A percentile compares a stretch with the other conserved stretches of the same genome.
Evolutionary conservation across 1,140 invertebrate species (phyloP).

Genomic region (Drosophila nannoptera): DNA sequence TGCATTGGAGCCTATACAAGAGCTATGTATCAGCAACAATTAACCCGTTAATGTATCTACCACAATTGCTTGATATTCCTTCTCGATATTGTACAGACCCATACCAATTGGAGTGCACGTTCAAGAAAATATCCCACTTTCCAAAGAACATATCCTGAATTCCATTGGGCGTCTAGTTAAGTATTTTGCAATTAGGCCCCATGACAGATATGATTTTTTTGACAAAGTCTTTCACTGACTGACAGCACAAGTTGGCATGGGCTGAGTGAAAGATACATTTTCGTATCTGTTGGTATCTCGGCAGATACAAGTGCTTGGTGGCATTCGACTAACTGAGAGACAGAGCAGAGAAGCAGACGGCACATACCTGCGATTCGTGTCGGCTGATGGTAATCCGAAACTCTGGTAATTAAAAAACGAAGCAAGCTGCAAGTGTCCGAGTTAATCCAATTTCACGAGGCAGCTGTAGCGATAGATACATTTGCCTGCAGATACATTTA

Average conservation of each 20-base stretch:
- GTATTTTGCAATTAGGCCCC: neutral
- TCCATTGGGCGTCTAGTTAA: too few species aligned
- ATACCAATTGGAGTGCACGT: too few species aligned
- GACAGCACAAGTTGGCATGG: slow-evolving; percentile 14
- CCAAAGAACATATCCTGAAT: too few species aligned
- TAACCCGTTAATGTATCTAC: too few species aligned
- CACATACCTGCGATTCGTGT: slow-evolving; percentile 34
- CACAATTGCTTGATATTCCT: too few species aligned
- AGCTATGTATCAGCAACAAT: too few species aligned
- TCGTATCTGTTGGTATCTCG: slow-evolving; percentile 9
- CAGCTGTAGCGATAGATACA: slow-evolving; percentile 39
- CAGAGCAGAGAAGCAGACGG: neutral
- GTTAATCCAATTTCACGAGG: slow-evolving; percentile 72
- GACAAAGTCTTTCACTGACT: slow-evolving; percentile 13
- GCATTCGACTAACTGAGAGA: slow-evolving; percentile 1
- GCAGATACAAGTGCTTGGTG: slow-evolving; percentile 1
- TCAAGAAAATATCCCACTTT: too few species aligned
- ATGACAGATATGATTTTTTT: too few species aligned
- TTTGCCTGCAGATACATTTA: slow-evolving; percentile 48
- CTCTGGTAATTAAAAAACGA: slow-evolving; percentile 65
- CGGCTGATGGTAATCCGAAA: slow-evolving; percentile 56
- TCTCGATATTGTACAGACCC: too few species aligned
- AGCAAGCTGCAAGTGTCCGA: slow-evolving; percentile 64
- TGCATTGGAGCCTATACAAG: too few species aligned
- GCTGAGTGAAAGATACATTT: slow-evolving; percentile 23